Conservation (phyloP, 2,113 vertebrate genomes). For the Calyptommatus sinebrachiatus region DNA sequence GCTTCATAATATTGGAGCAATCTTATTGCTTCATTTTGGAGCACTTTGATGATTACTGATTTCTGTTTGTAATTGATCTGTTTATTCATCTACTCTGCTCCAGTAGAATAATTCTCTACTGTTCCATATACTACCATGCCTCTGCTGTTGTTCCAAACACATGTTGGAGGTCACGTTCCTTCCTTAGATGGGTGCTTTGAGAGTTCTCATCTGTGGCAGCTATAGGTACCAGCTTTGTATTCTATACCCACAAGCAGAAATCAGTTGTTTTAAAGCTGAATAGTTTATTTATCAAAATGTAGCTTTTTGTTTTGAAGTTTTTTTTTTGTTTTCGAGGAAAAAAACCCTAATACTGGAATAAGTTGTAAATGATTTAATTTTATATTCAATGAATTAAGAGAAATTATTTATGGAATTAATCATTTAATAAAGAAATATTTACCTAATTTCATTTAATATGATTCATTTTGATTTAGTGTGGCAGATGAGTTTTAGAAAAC, state of each 20-base stretch:
- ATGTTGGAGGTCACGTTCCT: slow-evolving; percentile 77
- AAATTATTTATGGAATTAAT: slow-evolving; percentile 98
- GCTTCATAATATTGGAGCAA: slow-evolving; percentile 98
- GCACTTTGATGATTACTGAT: slow-evolving; percentile 84
- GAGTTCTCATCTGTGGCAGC: slow-evolving; percentile 89
- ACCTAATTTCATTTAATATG: slow-evolving; percentile 64
- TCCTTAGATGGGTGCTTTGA: slow-evolving; percentile 82
- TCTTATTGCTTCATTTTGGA: slow-evolving; percentile 95
- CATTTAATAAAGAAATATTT: slow-evolving; percentile 87
- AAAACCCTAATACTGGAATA: slow-evolving; percentile 95
- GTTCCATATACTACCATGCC: slow-evolving; percentile 56
- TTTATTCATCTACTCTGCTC: slow-evolving; percentile 62
- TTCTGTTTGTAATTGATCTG: slow-evolving; percentile 83
- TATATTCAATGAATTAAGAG: slow-evolving; percentile 96
- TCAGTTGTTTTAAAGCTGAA: slow-evolving; percentile 85
- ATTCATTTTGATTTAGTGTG: neutral
- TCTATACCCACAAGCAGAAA: slow-evolving; percentile 83
- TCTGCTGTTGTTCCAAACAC: slow-evolving; percentile 56
- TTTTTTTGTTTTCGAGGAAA: slow-evolving; percentile 84
- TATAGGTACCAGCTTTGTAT: slow-evolving; percentile 79
- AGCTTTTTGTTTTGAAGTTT: slow-evolving; percentile 70
- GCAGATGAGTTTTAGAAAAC: neutral
- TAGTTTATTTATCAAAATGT: slow-evolving; percentile 99
- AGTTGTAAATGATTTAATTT: slow-evolving; percentile 99
- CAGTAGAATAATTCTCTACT: slow-evolving; percentile 48